Conservation (phyloP, 2,113 vertebrate genomes). For the Dasyprocta punctata region DNA sequence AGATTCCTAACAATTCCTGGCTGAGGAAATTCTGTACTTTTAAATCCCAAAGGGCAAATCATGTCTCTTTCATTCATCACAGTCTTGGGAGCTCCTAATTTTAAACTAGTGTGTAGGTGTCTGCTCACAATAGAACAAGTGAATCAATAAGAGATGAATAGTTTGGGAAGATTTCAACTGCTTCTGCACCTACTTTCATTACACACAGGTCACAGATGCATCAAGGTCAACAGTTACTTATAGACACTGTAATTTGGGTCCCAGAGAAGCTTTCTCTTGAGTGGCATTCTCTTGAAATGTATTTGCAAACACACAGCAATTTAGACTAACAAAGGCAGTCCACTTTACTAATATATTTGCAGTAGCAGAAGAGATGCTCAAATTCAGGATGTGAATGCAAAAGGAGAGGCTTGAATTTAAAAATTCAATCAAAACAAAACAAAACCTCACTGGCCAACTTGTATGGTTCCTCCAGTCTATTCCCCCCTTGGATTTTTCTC, state of each 20-base stretch:
- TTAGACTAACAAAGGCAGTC: slow-evolving; percentile 79
- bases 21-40: slow-evolving; percentile 64
- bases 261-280: slow-evolving; percentile 73
- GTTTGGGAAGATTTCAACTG: slow-evolving; percentile 79
- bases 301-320: slow-evolving; percentile 78
- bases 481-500: slow-evolving; percentile 56
- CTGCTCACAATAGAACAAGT: slow-evolving; percentile 78
- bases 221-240: slow-evolving; percentile 80
- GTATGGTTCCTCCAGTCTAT: slow-evolving; percentile 23
- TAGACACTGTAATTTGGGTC: slow-evolving; percentile 74
- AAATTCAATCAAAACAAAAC: slow-evolving; percentile 62
- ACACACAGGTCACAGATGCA: slow-evolving; percentile 61
- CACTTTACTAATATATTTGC: slow-evolving; percentile 75
- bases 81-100: slow-evolving; percentile 75
- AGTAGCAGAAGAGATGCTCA: slow-evolving; percentile 70
- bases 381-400: slow-evolving; percentile 67
- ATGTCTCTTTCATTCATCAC: slow-evolving; percentile 72
- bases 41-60: slow-evolving; percentile 65
- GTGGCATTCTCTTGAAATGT: slow-evolving; percentile 75
- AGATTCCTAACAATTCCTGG: slow-evolving; percentile 29
- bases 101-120: slow-evolving; percentile 75
- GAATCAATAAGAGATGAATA: slow-evolving; percentile 80
- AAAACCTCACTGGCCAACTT: slow-evolving; percentile 50
- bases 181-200: slow-evolving; percentile 73
- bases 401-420: slow-evolving; percentile 65